These are phyloP conservation scores for Danio rerio DNA, from an alignment of 2,113 vertebrate species.

Conservation along the genomic window DNA sequence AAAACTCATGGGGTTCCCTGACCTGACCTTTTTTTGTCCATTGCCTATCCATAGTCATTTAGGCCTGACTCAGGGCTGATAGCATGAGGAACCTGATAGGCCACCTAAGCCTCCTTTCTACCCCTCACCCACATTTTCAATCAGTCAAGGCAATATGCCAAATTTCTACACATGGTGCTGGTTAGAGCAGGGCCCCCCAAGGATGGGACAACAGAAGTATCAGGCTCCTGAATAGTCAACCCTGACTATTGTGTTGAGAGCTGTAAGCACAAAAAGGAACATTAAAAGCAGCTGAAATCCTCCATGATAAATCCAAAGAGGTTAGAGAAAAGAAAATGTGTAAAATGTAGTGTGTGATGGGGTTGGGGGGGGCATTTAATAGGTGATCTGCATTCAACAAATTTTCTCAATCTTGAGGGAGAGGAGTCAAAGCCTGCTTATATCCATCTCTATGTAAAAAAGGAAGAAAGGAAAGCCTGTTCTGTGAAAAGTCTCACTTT, in stretches of 20 bases:
- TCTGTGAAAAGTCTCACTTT: constrained; percentile 1
- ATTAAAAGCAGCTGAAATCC: too few species aligned
- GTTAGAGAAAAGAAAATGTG: too few species aligned
- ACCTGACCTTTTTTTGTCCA: background rate
- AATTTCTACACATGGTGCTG: constrained; percentile 43
- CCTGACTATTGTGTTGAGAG: constrained; percentile 3
- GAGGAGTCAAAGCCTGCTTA: background rate
- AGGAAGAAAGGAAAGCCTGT: background rate
- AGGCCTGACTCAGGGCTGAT: constrained; percentile 22
- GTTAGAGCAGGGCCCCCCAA: constrained; percentile 26
- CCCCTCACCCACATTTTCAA: constrained; percentile 31
- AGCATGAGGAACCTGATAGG: constrained; percentile 42
- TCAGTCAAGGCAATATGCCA: constrained; percentile 29
- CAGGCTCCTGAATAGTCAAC: background rate
- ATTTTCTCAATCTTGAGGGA: too few species aligned
- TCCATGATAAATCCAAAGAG: too few species aligned
- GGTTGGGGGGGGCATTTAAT: too few species aligned
- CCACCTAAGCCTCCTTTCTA: background rate
- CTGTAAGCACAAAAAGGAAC: background rate
- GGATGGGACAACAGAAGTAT: background rate
- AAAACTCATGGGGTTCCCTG: constrained; percentile 11
- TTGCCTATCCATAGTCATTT: constrained; percentile 15
- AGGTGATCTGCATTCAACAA: too few species aligned
- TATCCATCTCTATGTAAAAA: background rate
- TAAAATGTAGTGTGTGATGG: too few species aligned